Evolutionary conservation across 2,113 vertebrate genomes (phyloP), one percentile per base, ranked within the genome.

Genomic region (Danionella cerebrum): DNA sequence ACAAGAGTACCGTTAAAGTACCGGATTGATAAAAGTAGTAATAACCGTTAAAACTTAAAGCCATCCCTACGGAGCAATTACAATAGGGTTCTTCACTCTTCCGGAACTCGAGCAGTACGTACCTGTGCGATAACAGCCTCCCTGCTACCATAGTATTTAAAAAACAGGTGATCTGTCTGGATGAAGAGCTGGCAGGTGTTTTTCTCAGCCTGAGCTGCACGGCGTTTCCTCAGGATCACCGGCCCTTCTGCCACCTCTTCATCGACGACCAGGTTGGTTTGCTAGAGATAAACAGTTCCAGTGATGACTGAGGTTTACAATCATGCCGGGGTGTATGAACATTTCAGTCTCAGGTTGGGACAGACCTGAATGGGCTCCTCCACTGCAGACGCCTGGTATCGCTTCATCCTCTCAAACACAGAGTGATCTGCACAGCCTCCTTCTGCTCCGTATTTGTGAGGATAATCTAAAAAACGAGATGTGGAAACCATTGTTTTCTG

Each of bases 71-170:
- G n/a, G n/a, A n/a, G n/a, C n/a, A n/a, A n/a, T n/a, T n/a, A n/a
- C n/a, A n/a, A n/a, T n/a, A n/a, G n/a, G n/a, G n/a, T n/a, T n/a
- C n/a, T n/a, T n/a, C n/a, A n/a, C n/a, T n/a, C n/a, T n/a, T n/a
- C n/a, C n/a, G n/a, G n/a, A n/a, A n/a, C n/a, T n/a, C n/a, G n/a
- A n/a, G n/a, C n/a, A n/a, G n/a, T 6, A 3, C 1, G 38, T 67
- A 88, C 96, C 94, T 99, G 96, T 13, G 96, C 93, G 36, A 98
- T 91, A 70, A 99, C 96, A 19, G 94, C 94, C 75, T 99, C 96
- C 72, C 90, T 88, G 54, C 90, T 86, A 67, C 86, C 87, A 1
- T 98, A 98, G 75, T 89, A 89, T 51, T 84, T 89, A 72, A 74
- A 91, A 78, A 98, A 99, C 2, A 94, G 81, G 74, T 99, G 96